Evolutionary conservation across 2,888 invertebrate genomes (phyloP).

Genomic region (Trilocha varians): DNA sequence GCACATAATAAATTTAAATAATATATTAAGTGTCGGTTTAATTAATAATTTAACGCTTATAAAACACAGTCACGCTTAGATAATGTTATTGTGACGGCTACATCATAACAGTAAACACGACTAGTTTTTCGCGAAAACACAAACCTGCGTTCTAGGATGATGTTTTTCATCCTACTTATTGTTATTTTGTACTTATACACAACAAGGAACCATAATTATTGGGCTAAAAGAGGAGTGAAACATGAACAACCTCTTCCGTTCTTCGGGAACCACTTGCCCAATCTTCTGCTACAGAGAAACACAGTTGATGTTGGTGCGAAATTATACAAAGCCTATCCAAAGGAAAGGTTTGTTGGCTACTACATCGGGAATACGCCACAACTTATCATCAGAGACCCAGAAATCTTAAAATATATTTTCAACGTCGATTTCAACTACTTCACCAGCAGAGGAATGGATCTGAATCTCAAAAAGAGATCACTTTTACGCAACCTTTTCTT

Average conservation of each 20-base stretch:
- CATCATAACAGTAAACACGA: neutral
- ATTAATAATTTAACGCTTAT: no score
- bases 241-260: conserved; percentile 14
- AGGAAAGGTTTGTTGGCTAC: conserved; percentile 27
- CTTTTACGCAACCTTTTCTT: conserved; percentile 30
- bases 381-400: conserved; percentile 29
- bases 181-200: conserved; percentile 8
- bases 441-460: conserved; percentile 22
- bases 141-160: no score
- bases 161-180: conserved; percentile 1
- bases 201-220: conserved; percentile 15
- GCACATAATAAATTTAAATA: no score
- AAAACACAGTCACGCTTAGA: no score
- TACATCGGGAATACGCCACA: conserved; percentile 22
- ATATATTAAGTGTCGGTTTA: no score
- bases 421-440: conserved; percentile 25
- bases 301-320: conserved; percentile 10
- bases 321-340: conserved; percentile 21
- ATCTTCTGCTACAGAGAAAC: conserved; percentile 9
- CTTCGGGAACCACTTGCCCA: conserved; percentile 15
- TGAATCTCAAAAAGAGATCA: conserved; percentile 23
- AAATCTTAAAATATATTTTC: conserved; percentile 24
- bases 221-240: conserved; percentile 13
- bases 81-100: neutral
- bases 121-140: neutral